A percentile compares a stretch with the other conserved stretches of the same genome.
These are phyloP conservation scores for Orchesellides sinensis DNA, from an alignment of 2,888 invertebrate species.

Conservation along the genomic window DNA sequence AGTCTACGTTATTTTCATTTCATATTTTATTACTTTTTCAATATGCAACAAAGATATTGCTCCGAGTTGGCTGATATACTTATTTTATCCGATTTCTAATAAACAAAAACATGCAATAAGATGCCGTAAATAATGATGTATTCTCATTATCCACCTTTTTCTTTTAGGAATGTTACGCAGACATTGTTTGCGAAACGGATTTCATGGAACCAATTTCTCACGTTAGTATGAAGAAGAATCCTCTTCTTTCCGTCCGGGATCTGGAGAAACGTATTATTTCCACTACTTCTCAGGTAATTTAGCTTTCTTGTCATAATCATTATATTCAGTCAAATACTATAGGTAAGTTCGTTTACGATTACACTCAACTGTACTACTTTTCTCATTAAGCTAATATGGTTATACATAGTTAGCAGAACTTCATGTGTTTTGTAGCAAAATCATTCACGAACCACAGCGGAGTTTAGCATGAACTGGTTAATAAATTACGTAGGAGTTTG, in stretches of 20 bases:
- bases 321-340: no score
- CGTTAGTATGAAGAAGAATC: slow-evolving; percentile 74
- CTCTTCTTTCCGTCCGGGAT: slow-evolving; percentile 74
- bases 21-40: not conserved
- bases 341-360: no score
- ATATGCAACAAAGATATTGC: no score
- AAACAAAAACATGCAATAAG: not conserved
- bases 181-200: slow-evolving; percentile 73
- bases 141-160: slow-evolving; percentile 7
- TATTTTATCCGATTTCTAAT: not conserved
- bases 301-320: no score
- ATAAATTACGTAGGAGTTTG: no score
- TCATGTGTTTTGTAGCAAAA: no score
- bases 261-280: slow-evolving; percentile 73
- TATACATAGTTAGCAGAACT: no score
- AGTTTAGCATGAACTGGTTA: no score
- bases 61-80: not conserved
- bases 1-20: not conserved
- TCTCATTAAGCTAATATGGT: no score
- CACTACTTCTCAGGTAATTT: slow-evolving; percentile 73
- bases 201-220: slow-evolving; percentile 75
- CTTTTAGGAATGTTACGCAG: slow-evolving; percentile 73
- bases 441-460: no score
- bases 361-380: no score
- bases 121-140: not conserved